Conservation (phyloP, 2,113 vertebrate genomes). For the Rhynchomys soricoides region DNA sequence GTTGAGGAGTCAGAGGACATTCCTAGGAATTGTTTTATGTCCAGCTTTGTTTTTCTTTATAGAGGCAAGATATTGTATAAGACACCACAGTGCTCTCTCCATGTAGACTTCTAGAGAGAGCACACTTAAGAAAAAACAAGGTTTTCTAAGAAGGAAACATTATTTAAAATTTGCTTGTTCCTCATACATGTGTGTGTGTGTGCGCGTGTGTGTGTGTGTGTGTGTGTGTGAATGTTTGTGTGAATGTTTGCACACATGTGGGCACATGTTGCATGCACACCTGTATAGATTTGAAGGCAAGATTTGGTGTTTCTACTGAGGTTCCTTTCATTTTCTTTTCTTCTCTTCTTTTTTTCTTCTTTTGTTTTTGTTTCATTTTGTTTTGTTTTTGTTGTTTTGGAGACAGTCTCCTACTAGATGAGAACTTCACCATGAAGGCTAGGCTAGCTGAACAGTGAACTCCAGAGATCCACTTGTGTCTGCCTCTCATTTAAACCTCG, state of each 20-base stretch:
- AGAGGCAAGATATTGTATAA: neutral
- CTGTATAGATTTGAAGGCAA: neutral
- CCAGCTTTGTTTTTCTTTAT: neutral
- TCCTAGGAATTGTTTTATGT: slow-evolving; percentile 6
- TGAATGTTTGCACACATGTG: no score
- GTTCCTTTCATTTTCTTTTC: neutral
- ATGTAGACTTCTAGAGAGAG: neutral
- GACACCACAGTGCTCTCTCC: neutral
- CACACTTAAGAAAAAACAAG: neutral
- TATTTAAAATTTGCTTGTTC: neutral
- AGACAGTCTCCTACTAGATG: neutral
- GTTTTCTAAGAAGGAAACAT: neutral
- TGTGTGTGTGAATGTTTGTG: no score
- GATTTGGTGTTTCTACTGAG: neutral
- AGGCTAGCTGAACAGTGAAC: neutral
- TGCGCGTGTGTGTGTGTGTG: no score
- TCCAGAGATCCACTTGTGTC: neutral
- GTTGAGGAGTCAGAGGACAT: neutral
- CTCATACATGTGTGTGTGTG: neutral
- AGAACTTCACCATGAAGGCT: neutral
- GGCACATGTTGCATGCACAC: no score
- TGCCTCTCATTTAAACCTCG: neutral
- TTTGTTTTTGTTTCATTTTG: no score
- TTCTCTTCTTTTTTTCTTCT: neutral
- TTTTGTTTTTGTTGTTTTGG: neutral